These are phyloP conservation scores for Shargacucullia verbasci DNA, from an alignment of 2,888 invertebrate species.

Conservation along the genomic window DNA sequence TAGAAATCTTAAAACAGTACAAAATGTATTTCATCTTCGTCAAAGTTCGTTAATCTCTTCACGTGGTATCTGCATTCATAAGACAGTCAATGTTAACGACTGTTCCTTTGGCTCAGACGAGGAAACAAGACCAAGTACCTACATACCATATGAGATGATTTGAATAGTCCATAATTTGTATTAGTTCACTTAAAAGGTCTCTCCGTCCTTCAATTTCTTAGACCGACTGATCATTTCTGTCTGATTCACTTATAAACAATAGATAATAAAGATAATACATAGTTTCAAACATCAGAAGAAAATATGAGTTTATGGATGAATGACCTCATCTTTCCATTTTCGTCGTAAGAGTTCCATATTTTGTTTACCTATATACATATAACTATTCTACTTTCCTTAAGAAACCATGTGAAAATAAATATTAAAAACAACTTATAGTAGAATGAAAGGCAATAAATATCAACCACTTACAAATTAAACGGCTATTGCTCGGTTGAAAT, in stretches of 20 bases:
- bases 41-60: background rate
- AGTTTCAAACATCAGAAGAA: background rate
- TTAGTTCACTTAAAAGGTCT: conserved; percentile 7
- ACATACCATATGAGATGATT: conserved; percentile 15
- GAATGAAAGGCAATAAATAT: too few species aligned
- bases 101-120: background rate
- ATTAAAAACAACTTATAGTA: too few species aligned
- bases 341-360: too few species aligned
- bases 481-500: conserved; percentile 10
- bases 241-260: conserved; percentile 11
- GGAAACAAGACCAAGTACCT: background rate
- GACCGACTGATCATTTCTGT: background rate
- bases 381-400: too few species aligned
- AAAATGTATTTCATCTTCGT: background rate
- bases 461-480: conserved; percentile 18
- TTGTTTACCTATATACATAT: too few species aligned
- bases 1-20: too few species aligned
- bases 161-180: conserved; percentile 26
- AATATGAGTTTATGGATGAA: conserved; percentile 1
- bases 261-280: background rate
- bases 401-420: too few species aligned
- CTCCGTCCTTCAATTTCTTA: background rate
- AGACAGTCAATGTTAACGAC: background rate
- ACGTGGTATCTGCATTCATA: conserved; percentile 1
- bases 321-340: too few species aligned